Evolutionary conservation across 2,797 vertebrate genomes (phyloP), one percentile per base, ranked within the genome.

Genomic region (Sebastes cheni): DNA sequence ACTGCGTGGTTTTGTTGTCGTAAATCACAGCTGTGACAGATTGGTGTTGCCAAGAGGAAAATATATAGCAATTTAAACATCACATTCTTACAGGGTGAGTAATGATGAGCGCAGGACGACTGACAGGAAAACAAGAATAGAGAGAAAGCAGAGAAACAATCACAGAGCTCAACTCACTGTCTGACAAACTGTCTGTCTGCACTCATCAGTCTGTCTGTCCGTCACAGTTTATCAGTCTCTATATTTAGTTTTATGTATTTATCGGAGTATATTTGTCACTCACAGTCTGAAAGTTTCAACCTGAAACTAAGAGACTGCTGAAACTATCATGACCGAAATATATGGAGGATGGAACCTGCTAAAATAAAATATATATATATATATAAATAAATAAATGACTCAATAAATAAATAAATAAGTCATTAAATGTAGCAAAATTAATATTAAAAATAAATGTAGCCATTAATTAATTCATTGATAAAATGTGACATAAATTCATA

Each of bases 31-130:
- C 56, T 27, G 18, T 84, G 85, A 86, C 86, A 84, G 80, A 90
- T 80, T 42, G 75, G 23, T 77, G 80, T 85, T 85, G 83, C 80
- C 73, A 59, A 22, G 60, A 75, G 65, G 71, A 85, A 83, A 85
- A 86, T 72, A 88, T 81, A 80, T 14, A 76, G 59, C 78, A 82
- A 88, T 89, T 83, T 83, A 88, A 85, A 73, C 76, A 71, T 91
- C 82, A 75, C 75, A 55, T 61, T 79, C 56, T 75, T 54, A 29
- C 9, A 18, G 30, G 8, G 75, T 85, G 83, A 91, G 82, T 67
- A 80, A 86, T 80, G 83, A 67, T 10, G 5, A 61, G 20, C 1
- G 16, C 27, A 3, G 67, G 39, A 54, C 23, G 78, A 75, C 12
- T 67, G 84, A 83, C 84, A 78, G 77, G 52, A 64, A 84, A 84